phyloP scores from a whole-genome alignment of 2,113 vertebrate genomes.

The Vanacampus margaritifer region DNA sequence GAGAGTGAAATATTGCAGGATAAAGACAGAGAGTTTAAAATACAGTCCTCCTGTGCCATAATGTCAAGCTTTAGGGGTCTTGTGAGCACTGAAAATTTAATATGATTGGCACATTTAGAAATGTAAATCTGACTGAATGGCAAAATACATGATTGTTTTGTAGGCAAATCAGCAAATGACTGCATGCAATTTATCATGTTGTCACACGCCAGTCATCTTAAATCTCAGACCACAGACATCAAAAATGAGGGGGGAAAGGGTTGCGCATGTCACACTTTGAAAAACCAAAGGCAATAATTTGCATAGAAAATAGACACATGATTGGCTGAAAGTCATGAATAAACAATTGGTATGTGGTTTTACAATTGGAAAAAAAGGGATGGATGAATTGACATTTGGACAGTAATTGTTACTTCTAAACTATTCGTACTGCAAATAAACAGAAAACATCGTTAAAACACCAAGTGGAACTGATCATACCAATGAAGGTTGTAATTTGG shows the following conservation, averaged over 20 bases:
- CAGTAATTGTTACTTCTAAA: background rate
- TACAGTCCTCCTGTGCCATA: slow-evolving; percentile 30
- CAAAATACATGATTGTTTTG: slow-evolving; percentile 38
- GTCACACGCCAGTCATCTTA: slow-evolving; percentile 54
- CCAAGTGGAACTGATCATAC: too few relatives aligned
- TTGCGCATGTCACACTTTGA: slow-evolving; percentile 22
- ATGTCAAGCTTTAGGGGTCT: slow-evolving; percentile 37
- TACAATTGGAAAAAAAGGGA: slow-evolving; percentile 9
- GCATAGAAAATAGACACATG: slow-evolving; percentile 37
- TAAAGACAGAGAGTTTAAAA: slow-evolving; percentile 27
- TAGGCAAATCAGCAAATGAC: slow-evolving; percentile 54
- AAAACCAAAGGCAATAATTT: slow-evolving; percentile 41
- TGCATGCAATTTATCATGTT: slow-evolving; percentile 54
- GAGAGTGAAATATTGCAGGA: background rate
- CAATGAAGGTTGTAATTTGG: too few relatives aligned
- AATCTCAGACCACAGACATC: slow-evolving; percentile 45
- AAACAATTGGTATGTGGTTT: slow-evolving; percentile 38
- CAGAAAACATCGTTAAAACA: too few relatives aligned
- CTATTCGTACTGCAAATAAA: too few relatives aligned
- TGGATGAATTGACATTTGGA: slow-evolving; percentile 21
- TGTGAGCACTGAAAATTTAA: slow-evolving; percentile 42
- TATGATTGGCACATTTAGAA: slow-evolving; percentile 53
- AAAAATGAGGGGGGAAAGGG: slow-evolving; percentile 41
- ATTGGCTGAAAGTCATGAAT: slow-evolving; percentile 45
- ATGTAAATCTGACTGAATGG: slow-evolving; percentile 54